phyloP scores from a whole-genome alignment of 2,888 invertebrate species.

The Napeogenes inachia region DNA sequence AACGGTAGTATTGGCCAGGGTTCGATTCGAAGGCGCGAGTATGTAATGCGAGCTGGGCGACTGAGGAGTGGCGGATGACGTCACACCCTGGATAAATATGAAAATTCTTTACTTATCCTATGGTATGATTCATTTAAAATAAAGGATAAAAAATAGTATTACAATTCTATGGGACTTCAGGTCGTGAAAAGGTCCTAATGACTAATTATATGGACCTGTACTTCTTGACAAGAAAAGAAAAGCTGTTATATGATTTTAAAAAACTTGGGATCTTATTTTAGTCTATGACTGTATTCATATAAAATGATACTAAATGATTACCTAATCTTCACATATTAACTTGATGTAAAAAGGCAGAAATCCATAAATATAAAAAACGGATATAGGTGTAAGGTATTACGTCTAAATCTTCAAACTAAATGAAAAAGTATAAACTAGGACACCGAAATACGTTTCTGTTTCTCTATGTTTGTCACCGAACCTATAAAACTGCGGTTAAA shows the following conservation, averaged over 20 bases:
- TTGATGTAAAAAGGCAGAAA: neutral
- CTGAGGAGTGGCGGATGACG: slow-evolving; percentile 62
- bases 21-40: slow-evolving; percentile 64
- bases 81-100: slow-evolving; percentile 19
- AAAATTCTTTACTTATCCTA: neutral
- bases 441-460: neutral
- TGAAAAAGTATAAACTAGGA: slow-evolving; percentile 1
- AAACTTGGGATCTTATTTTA: too few species aligned
- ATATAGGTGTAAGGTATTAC: neutral
- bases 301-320: neutral
- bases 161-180: neutral
- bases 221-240: too few species aligned
- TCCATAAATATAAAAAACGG: neutral
- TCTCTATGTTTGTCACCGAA: neutral
- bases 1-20: slow-evolving; percentile 62
- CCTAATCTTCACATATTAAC: slow-evolving; percentile 3
- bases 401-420: neutral
- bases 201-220: too few species aligned
- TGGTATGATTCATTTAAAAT: neutral
- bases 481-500: slow-evolving; percentile 8
- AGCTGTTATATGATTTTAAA: too few species aligned
- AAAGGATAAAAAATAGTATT: neutral
- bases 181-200: too few species aligned
- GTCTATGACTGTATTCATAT: too few species aligned
- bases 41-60: slow-evolving; percentile 73